Evolutionary conservation across 1,140 invertebrate species (phyloP), one percentile per base, ranked within the genome.

Genomic region (Drosophila arizonae): DNA sequence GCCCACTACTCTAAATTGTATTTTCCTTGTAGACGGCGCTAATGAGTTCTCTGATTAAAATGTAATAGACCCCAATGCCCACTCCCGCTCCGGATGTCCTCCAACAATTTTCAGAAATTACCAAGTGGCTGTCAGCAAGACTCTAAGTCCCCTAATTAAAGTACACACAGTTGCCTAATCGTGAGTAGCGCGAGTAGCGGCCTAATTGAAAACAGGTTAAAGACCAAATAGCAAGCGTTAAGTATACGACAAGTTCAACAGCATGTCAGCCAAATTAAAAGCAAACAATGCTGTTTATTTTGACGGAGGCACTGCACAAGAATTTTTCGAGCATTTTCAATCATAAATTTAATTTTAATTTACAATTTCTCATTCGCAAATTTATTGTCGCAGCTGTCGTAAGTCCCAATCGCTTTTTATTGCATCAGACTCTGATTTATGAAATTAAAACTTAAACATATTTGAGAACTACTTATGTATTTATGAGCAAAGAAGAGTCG

Each of bases 41-140:
- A 87, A 85, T 87, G 82, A 85, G 75, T 87, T 87, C 51, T 64
- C 57, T 81, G 78, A 78, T 81, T 86, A 69, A 86, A 75, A 71
- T 58, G 55, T 56, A 74, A 65, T 65, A 74, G 69, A 58, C 58
- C 54, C 45, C 51, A 36, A 21, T 39, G 17, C 5, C 24, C 33
- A 36, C 15, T 26, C 30, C n/a, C 8, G 33, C 55, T 43, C 57
- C 67, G 65, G 50, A 78, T 64, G 79, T 65, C 28, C 46, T 41
- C 21, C 26, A 4, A 2, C 52, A 39, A 30, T 39, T 46, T 51
- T 28, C 9, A 48, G 54, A 66, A 52, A 11, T 45, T 54, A 6
- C 58, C 8, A 50, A 67, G 55, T 67, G 41, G 24, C 26, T 46
- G n/a, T 9, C 50, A 41, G 55, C 15, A 41, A 46, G 48, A 41